Percentiles rank a stretch among this genome's conserved stretches.
phyloP scores from a whole-genome alignment of 2,113 vertebrate species.

The Ammodytes marinus region DNA sequence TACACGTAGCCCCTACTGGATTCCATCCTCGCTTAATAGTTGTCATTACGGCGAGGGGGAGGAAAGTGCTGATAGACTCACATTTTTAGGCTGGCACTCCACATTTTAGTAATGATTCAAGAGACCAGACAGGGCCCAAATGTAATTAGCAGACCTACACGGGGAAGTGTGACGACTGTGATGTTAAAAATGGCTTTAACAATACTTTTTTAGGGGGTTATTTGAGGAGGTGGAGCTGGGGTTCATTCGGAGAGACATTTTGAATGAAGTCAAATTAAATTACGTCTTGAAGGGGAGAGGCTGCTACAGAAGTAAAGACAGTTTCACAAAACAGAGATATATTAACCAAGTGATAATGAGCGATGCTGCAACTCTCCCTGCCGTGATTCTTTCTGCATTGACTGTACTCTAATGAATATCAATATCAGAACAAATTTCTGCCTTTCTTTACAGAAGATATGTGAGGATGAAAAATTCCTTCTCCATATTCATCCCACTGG shows the following conservation, averaged over 20 bases:
- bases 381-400: conserved; percentile 6
- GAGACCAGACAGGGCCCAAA: conserved; percentile 81
- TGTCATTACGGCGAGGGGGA: conserved; percentile 79
- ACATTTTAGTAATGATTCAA: conserved; percentile 85
- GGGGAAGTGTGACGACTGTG: conserved; percentile 55
- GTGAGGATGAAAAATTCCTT: conserved; percentile 32
- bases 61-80: conserved; percentile 84
- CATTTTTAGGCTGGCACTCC: conserved; percentile 78
- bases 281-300: neutral
- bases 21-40: conserved; percentile 82
- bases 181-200: conserved; percentile 57
- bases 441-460: conserved; percentile 21
- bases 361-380: neutral
- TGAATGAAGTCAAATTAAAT: conserved; percentile 33
- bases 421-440: conserved; percentile 18
- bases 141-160: conserved; percentile 83
- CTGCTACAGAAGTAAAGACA: conserved; percentile 4
- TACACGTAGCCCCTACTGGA: conserved; percentile 73
- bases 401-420: conserved; percentile 20
- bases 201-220: conserved; percentile 46
- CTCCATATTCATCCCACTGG: conserved; percentile 48
- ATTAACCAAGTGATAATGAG: conserved; percentile 42
- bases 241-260: conserved; percentile 33
- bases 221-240: conserved; percentile 27
- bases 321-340: conserved; percentile 27